Conservation (phyloP, 2,113 vertebrate species). For the Chionomys nivalis region DNA sequence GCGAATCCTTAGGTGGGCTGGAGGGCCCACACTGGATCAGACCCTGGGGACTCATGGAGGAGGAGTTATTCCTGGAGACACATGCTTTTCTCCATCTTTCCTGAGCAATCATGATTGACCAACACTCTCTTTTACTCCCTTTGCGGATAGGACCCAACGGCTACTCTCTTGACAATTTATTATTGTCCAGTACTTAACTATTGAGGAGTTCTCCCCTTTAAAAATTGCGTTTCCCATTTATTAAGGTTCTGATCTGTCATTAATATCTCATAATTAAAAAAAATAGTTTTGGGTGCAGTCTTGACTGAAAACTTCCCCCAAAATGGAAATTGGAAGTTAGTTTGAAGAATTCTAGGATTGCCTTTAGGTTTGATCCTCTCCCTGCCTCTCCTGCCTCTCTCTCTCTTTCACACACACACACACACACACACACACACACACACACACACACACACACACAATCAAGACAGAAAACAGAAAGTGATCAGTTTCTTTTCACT, state of each 20-base stretch:
- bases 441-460: not conserved
- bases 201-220: not conserved
- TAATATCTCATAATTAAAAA: slow-evolving; percentile 58
- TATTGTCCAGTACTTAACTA: slow-evolving; percentile 52
- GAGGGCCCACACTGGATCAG: not conserved
- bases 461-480: slow-evolving; percentile 46
- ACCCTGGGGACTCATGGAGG: not conserved
- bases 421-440: not conserved
- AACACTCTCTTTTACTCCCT: not conserved
- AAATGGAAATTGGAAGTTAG: slow-evolving; percentile 75
- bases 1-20: not conserved
- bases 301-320: slow-evolving; percentile 74
- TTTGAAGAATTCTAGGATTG: slow-evolving; percentile 78
- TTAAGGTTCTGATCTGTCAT: slow-evolving; percentile 67
- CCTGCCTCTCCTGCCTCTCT: not conserved
- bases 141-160: slow-evolving; percentile 20
- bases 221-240: slow-evolving; percentile 51
- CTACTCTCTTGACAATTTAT: slow-evolving; percentile 30
- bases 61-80: not conserved
- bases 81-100: not conserved
- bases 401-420: not conserved
- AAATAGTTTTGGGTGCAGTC: slow-evolving; percentile 76
- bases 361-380: slow-evolving; percentile 68
- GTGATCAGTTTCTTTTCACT: slow-evolving; percentile 70
- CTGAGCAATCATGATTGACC: not conserved